Percentiles rank a stretch among this genome's conserved stretches.
These are phyloP conservation scores for Drosophila melanosoma DNA, from an alignment of 2,888 invertebrate genomes.

Conservation along the genomic window DNA sequence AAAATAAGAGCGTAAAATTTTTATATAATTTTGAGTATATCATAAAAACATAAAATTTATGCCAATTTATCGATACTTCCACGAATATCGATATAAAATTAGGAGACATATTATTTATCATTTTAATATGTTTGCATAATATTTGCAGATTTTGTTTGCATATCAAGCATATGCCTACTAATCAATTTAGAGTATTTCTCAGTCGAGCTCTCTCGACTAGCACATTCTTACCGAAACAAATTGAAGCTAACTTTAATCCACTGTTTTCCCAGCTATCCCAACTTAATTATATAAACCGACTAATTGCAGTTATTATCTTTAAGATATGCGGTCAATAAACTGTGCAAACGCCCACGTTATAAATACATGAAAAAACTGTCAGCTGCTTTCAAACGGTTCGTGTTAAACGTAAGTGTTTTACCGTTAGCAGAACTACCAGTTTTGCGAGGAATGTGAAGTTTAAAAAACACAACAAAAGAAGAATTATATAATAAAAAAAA, in stretches of 20 bases:
- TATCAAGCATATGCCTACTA: not conserved
- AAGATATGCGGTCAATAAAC: slow-evolving; percentile 55
- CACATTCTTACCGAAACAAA: not conserved
- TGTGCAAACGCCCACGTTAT: slow-evolving; percentile 14
- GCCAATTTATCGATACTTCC: not conserved
- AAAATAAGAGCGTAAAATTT: not conserved
- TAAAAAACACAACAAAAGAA: slow-evolving; percentile 26
- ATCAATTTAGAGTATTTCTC: not conserved
- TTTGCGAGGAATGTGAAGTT: slow-evolving; percentile 44
- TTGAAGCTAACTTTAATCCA: not conserved
- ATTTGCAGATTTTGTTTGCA: not conserved
- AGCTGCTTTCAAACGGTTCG: slow-evolving; percentile 46
- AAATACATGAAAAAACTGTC: slow-evolving; percentile 34
- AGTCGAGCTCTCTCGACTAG: not conserved
- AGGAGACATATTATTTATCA: not conserved
- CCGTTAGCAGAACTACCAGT: slow-evolving; percentile 41
- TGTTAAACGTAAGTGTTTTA: slow-evolving; percentile 36
- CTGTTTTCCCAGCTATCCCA: not conserved
- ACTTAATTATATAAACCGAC: not conserved
- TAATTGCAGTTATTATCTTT: slow-evolving; percentile 11
- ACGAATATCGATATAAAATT: not conserved
- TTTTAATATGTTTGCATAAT: not conserved
- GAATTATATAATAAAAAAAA: slow-evolving; percentile 7
- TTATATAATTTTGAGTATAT: not conserved
- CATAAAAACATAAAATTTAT: not conserved